Base-by-base conservation (phyloP, 2,797 vertebrate genomes). In the Nasua narica region DNA sequence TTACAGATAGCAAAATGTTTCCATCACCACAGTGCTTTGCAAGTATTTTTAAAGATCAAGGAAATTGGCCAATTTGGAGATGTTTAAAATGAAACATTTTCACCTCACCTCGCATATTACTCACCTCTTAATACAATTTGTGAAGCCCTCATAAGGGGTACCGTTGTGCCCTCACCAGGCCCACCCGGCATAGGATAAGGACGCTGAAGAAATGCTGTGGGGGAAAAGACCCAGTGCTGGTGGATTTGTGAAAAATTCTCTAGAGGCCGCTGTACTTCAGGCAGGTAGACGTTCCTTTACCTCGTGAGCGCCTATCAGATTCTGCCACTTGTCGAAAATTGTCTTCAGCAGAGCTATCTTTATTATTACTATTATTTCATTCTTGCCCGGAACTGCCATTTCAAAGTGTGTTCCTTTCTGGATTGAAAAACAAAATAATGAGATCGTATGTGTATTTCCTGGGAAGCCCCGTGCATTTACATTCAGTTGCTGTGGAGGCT, bases 391-490 rank as follows among this genome's bases (percentile, higher is more conserved):
- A 98, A 96, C 85, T 32, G 90, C 89, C 69, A 56, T 93, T 97
- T 94, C 81, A 65, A 96, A 97, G 84, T 79, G 62, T 79, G 35
- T 48, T 81, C 91, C 86, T 97, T 96, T 97, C 94, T 90, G 96
- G 94, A 96, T 90, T 83, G 87, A 94, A 98, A 98, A 98, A 94
- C 92, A 98, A 98, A 98, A 98, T 95, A 98, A 98, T 76, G 90
- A 98, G 95, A 83, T 85, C 95, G 69, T 96, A 92, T 97, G 95
- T 97, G 97, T 97, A 98, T 97, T 97, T 97, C 96, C 97, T 82
- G 3, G 52, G 96, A 98, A 94, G 94, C 94, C 40, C 13, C 3
- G 19, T 88, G 97, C 97, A 98, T 98, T 98, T 98, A 91, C 6
- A 32, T 98, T 98, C 86, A 25, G 87, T 98, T 95, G 94, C 92